Evolutionary conservation across 2,888 invertebrate species (phyloP).

Genomic region (Anodontia alba): DNA sequence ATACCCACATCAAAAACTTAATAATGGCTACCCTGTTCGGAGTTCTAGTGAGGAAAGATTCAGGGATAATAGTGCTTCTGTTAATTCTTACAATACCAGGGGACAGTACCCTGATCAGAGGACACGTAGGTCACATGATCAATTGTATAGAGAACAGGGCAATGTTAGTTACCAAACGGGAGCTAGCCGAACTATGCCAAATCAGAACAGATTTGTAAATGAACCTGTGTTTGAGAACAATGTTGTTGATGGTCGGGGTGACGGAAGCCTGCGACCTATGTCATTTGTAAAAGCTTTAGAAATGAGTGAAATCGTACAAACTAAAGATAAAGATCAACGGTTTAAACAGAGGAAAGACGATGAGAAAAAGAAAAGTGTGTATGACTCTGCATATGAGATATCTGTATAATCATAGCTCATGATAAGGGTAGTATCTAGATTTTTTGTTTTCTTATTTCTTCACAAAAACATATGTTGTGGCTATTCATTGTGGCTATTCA

Average conservation of each 20-base stretch:
- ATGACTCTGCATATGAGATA: constrained; percentile 80
- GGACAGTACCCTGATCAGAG: constrained; percentile 45
- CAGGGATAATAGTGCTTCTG: constrained; percentile 43
- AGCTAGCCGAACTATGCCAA: constrained; percentile 54
- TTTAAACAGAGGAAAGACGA: constrained; percentile 49
- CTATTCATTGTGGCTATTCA: too few species aligned
- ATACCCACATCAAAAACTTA: constrained; percentile 23
- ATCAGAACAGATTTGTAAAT: constrained; percentile 32
- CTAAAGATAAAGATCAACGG: constrained; percentile 61
- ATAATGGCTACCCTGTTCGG: constrained; percentile 52
- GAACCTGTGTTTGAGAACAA: constrained; percentile 19
- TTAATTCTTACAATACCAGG: constrained; percentile 28
- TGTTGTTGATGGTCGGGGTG: constrained; percentile 32
- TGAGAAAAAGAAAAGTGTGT: constrained; percentile 73
- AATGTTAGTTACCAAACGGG: constrained; percentile 30
- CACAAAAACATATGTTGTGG: too few species aligned
- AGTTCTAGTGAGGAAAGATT: constrained; percentile 63
- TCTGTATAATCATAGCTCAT: constrained; percentile 77
- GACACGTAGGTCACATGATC: constrained; percentile 57
- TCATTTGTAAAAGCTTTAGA: constrained; percentile 85
- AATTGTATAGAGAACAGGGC: constrained; percentile 38
- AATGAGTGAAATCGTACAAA: constrained; percentile 82
- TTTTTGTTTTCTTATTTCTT: too few species aligned
- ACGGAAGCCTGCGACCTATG: constrained; percentile 76
- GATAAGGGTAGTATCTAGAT: too few species aligned